Evolutionary conservation across 2,888 invertebrate genomes (phyloP).

Genomic region (Allolobophora icterica): DNA sequence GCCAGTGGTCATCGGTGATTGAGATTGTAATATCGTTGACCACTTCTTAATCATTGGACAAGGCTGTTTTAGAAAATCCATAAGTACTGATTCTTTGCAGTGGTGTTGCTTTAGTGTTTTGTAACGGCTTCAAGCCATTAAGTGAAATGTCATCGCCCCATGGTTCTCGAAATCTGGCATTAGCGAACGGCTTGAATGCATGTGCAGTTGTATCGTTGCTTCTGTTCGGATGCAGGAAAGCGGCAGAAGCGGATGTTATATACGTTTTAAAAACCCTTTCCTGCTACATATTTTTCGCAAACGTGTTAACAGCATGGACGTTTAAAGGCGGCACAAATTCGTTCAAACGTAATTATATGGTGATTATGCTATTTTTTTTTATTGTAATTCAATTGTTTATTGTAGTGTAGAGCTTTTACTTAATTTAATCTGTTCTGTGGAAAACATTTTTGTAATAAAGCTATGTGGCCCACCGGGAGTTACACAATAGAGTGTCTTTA

Average conservation of each 20-base stretch:
- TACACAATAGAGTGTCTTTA: too few relatives aligned
- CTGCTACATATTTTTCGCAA: background rate
- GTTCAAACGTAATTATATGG: background rate
- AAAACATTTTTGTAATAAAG: too few relatives aligned
- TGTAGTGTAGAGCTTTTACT: too few relatives aligned
- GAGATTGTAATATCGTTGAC: too few relatives aligned
- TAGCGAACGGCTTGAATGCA: background rate
- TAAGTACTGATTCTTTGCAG: background rate
- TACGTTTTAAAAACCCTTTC: background rate
- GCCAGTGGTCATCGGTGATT: background rate
- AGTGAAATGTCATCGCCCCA: background rate
- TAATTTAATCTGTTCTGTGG: too few relatives aligned
- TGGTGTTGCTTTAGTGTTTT: background rate
- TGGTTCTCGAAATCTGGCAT: constrained; percentile 13
- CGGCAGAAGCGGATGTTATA: background rate
- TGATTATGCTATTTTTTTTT: background rate
- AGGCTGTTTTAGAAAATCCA: too few relatives aligned
- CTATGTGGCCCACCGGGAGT: too few relatives aligned
- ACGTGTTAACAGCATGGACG: background rate
- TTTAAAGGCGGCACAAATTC: background rate
- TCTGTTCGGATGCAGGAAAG: background rate
- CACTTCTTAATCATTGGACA: too few relatives aligned
- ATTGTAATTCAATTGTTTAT: background rate
- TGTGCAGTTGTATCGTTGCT: background rate
- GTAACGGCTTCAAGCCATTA: background rate